A percentile compares a stretch with the other conserved stretches of the same genome.
These are phyloP conservation scores for Oligia fasciuncula DNA, from an alignment of 2,888 invertebrate genomes.

Conservation along the genomic window DNA sequence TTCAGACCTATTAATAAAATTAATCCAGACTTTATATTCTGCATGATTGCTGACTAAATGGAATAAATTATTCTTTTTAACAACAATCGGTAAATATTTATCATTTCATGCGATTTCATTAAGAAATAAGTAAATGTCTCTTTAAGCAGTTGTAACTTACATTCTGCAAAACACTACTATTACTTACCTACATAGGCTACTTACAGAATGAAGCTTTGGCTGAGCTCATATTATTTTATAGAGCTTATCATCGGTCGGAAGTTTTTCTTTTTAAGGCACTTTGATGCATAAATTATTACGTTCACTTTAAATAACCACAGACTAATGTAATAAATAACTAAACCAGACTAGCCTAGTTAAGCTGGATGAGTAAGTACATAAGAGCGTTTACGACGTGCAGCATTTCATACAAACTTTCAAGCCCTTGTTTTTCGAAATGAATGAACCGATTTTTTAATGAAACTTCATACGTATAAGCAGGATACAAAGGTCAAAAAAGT, in stretches of 20 bases:
- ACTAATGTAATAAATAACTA: background rate
- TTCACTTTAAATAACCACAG: background rate
- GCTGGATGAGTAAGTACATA: background rate
- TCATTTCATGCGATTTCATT: background rate
- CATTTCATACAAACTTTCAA: too few relatives aligned
- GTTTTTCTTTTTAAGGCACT: constrained; percentile 1
- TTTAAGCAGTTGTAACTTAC: background rate
- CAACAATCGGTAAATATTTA: background rate
- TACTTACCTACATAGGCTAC: background rate
- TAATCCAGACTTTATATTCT: background rate
- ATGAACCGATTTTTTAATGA: too few relatives aligned
- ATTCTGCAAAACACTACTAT: background rate
- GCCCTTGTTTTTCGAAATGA: too few relatives aligned
- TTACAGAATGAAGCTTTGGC: background rate
- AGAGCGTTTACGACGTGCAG: background rate
- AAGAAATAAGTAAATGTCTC: background rate
- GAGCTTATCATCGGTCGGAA: background rate
- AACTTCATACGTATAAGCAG: too few relatives aligned
- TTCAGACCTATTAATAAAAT: background rate
- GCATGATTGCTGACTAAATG: background rate
- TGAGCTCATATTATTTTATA: background rate
- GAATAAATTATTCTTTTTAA: background rate
- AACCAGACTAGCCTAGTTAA: background rate
- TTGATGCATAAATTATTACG: background rate
- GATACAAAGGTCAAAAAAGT: too few relatives aligned